Evolutionary conservation across 2,113 vertebrate species (phyloP), one percentile per base, ranked within the genome.

Genomic region (Notothenia rossii): DNA sequence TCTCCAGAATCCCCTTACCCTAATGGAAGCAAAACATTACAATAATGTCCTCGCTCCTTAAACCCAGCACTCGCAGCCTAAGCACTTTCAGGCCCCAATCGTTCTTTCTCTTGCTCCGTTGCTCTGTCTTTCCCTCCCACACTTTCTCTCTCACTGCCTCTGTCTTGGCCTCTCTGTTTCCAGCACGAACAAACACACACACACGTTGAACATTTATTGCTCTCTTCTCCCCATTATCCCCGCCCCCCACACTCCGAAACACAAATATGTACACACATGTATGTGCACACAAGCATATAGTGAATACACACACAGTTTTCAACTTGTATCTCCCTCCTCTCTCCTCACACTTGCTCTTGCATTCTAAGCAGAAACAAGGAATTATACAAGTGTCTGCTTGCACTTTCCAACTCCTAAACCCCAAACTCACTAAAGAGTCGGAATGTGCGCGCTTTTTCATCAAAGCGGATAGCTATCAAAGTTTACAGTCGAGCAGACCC

Each of bases 11-110:
- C 92, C 93, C 91, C 92, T 93, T 90, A 91, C 87, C 81, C 94
- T 95, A 95, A 95, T 95, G 94, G 95, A 95, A 93, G 94, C 93
- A 93, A 94, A 95, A 94, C 94, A 95, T 94, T 95, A 94, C 94
- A 95, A 94, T 95, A 95, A 94, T 94, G 94, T 93, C 88, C 92
- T 91, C 87, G 73, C 90, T 93, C 92, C 91, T 93, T 94, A 94
- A 93, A 90, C 91, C 92, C 93, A 80, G 84, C 85, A 89, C 91
- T 93, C 88, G 90, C 93, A 94, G 93, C 88, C 92, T 93, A 92
- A 93, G 92, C 93, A 94, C 93, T 94, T 94, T 94, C 91, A 89
- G 92, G 86, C 91, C 91, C 82, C 85, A 77, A 89, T 89, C 91
- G 81, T 83, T 91, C 90, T 91, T 88, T 89, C 72, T 82, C 86